Base-by-base conservation (phyloP, 2,113 vertebrate genomes). In the Plestiodon gilberti region DNA sequence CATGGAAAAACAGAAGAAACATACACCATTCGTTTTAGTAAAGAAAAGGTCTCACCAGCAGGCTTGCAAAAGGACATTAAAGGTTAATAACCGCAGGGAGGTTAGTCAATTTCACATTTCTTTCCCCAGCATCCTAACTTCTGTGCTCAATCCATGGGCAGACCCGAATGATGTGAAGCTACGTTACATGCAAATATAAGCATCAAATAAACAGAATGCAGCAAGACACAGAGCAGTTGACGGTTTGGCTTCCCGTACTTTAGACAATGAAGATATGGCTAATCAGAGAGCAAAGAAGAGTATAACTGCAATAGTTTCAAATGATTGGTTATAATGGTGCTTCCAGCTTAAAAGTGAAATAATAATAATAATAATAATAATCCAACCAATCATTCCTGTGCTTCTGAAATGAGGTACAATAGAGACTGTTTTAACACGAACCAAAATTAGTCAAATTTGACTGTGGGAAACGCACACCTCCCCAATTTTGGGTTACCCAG, bases 391-490 rank as follows among this genome's bases (percentile, higher is more conserved):
- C 22, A 33, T 14, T 76, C 83, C 76, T 77, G 28, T 65, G 73
- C 30, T 65, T 64, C 61, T 77, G 30, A 65, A 17, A 35, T 70
- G 43, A 48, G 67, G n/a, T 35, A 28, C 14, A 13, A 52, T 10
- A 55, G n/a, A 28, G 18, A 17, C 25, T 82, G 30, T 6, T 74
- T 1, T 30, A n/a, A 70, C 0, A 0, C 61, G 22, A 78, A 38
- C 52, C 0, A 40, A n/a, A 2, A 7, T 33, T 0, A 0, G 33
- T 22, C 67, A 57, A 1, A 77, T 86, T 84, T 65, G 14, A 74
- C 2, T 73, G 81, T 38, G 13, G 6, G 15, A 89, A 90, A 87
- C 48, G 1, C 76, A 89, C 33, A 87, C 3, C n/a, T 90, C 7
- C 2, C 10, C 22, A 69, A 38, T 85, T 73, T 23, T 6, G 38